phyloP scores from a whole-genome alignment of 1,140 invertebrate genomes.

The Copidosoma floridanum region DNA sequence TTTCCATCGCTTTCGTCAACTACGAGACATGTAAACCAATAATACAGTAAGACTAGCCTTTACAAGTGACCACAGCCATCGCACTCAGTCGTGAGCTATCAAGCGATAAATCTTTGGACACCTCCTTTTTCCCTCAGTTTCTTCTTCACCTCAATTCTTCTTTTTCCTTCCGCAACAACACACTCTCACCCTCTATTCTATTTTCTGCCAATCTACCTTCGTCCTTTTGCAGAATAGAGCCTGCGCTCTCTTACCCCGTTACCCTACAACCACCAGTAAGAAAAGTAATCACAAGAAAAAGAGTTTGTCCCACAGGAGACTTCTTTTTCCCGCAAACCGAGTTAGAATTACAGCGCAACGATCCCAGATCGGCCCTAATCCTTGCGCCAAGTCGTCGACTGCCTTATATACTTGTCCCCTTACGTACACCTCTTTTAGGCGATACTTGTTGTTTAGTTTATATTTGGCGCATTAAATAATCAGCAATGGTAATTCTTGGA shows the following conservation, averaged over 20 bases:
- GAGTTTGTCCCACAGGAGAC: constrained; percentile 22
- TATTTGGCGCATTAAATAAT: too few species aligned
- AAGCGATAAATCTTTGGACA: too few species aligned
- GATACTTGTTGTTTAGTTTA: too few species aligned
- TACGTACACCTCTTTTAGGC: too few species aligned
- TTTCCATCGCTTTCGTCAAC: too few species aligned
- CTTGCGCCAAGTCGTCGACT: constrained; percentile 34
- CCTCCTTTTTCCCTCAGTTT: constrained; percentile 13
- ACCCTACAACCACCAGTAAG: too few species aligned
- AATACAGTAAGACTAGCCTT: too few species aligned
- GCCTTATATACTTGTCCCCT: constrained; percentile 30
- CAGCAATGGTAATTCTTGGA: too few species aligned
- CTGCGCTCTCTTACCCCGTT: constrained; percentile 13
- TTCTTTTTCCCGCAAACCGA: constrained; percentile 31
- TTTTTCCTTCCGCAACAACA: background rate
- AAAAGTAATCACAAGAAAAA: background rate
- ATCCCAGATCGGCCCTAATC: constrained; percentile 35
- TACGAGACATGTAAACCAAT: too few species aligned
- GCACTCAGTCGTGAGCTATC: too few species aligned
- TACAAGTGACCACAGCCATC: too few species aligned
- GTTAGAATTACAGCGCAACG: constrained; percentile 44
- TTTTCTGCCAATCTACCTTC: constrained; percentile 37
- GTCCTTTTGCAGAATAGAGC: constrained; percentile 29
- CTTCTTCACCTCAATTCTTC: background rate
- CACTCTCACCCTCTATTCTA: constrained; percentile 33